Evolutionary conservation across 1,140 invertebrate species (phyloP).

Genomic region (Drosophila ananassae): DNA sequence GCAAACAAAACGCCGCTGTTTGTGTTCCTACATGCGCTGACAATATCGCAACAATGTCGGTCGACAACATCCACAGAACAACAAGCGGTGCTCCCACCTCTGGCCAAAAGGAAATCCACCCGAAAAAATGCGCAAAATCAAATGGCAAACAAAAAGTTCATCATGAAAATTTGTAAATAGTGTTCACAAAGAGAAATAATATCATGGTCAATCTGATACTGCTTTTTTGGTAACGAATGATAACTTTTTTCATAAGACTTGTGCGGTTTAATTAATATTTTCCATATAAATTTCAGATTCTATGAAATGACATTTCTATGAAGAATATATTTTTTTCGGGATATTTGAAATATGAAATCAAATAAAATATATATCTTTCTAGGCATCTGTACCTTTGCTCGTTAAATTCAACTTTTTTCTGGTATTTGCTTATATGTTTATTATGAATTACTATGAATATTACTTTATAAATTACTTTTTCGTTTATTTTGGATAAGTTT

Average conservation of each 20-base stretch:
- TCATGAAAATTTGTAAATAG: constrained; percentile 43
- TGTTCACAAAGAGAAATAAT: constrained; percentile 4
- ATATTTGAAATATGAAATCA: neutral
- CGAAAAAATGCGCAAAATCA: constrained; percentile 32
- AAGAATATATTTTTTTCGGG: neutral
- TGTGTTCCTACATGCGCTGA: constrained; percentile 68
- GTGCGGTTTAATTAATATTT: neutral
- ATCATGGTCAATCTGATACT: neutral
- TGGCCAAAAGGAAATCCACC: constrained; percentile 12
- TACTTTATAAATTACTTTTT: neutral
- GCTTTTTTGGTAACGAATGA: neutral
- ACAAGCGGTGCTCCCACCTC: constrained; percentile 35
- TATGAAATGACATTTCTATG: too few relatives aligned
- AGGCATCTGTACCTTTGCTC: too few relatives aligned
- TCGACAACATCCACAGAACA: constrained; percentile 53
- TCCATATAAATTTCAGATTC: neutral
- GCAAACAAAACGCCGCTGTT: constrained; percentile 65
- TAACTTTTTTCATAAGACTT: neutral
- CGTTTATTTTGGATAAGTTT: too few relatives aligned
- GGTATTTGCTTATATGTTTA: too few relatives aligned
- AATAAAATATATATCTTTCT: too few relatives aligned
- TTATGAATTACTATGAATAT: too few relatives aligned
- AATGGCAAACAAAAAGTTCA: constrained; percentile 46
- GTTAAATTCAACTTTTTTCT: too few relatives aligned
- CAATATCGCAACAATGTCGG: constrained; percentile 76